Evolutionary conservation across 2,888 invertebrate species (phyloP).

Genomic region (Parapristionchus giblindavisi): DNA sequence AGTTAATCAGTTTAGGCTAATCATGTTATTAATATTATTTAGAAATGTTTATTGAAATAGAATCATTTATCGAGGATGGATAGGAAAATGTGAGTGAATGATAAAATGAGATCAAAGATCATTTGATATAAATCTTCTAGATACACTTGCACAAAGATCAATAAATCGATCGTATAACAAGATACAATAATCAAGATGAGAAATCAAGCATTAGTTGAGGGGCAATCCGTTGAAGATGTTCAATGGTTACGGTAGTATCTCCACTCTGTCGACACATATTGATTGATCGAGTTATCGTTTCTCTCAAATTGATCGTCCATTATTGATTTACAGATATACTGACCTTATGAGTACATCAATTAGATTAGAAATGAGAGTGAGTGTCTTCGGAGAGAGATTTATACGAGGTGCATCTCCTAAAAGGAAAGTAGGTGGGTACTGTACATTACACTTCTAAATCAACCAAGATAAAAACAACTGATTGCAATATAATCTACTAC

Average conservation of each 20-base stretch:
- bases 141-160: too few species aligned
- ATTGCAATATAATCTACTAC: too few species aligned
- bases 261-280: slow-evolving; percentile 53
- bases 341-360: slow-evolving; percentile 21
- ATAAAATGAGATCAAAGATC: too few species aligned
- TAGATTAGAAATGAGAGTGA: slow-evolving; percentile 15
- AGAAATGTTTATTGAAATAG: too few species aligned
- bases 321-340: not conserved
- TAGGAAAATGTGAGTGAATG: too few species aligned
- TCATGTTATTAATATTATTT: too few species aligned
- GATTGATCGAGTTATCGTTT: slow-evolving; percentile 30
- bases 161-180: not conserved
- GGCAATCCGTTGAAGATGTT: slow-evolving; percentile 38
- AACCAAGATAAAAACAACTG: too few species aligned
- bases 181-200: not conserved
- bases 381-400: slow-evolving; percentile 15
- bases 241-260: slow-evolving; percentile 23
- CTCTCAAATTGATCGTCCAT: slow-evolving; percentile 9
- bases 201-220: slow-evolving; percentile 40
- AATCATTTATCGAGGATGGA: too few species aligned
- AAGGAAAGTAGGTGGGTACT: too few species aligned
- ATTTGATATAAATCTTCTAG: too few species aligned
- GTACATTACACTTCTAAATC: not conserved
- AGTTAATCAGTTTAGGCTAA: too few species aligned
- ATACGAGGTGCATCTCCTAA: not conserved